Conservation (phyloP, 2,113 vertebrate species). For the Hemicordylus capensis region DNA sequence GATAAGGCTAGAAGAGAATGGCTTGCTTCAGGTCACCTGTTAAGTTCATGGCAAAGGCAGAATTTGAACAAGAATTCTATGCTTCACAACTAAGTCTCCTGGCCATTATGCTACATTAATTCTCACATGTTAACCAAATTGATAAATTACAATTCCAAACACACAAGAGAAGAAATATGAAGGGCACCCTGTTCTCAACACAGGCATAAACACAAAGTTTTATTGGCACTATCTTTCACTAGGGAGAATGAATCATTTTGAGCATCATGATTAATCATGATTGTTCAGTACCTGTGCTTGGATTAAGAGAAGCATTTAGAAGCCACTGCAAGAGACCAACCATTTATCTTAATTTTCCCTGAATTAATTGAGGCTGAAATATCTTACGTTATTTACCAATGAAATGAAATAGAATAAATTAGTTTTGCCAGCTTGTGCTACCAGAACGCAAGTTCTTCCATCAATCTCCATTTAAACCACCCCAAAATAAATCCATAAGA, state of each 20-base stretch:
- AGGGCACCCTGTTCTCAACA: conserved; percentile 28
- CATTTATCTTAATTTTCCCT: conserved; percentile 62
- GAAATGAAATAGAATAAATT: conserved; percentile 56
- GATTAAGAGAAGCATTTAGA: conserved; percentile 46
- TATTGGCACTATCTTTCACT: conserved; percentile 22
- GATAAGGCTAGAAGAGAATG: not conserved
- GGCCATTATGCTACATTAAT: not conserved
- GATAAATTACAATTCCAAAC: conserved; percentile 3
- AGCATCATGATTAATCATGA: conserved; percentile 51
- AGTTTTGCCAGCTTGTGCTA: conserved; percentile 40
- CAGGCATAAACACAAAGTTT: conserved; percentile 40
- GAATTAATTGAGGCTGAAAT: conserved; percentile 66
- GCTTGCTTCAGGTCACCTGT: not conserved
- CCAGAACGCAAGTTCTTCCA: conserved; percentile 47
- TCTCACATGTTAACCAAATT: not conserved
- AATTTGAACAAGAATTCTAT: not conserved
- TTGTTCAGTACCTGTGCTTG: conserved; percentile 35
- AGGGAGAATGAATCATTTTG: conserved; percentile 30
- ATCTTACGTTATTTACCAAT: conserved; percentile 59
- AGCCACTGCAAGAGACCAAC: conserved; percentile 45
- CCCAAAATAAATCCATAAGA: conserved; percentile 54
- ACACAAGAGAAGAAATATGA: conserved; percentile 12
- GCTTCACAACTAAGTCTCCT: not conserved
- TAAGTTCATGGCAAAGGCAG: not conserved
- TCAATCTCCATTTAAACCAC: conserved; percentile 61